Base-by-base conservation (phyloP, 2,888 invertebrate species). In the Elmis aenea region DNA sequence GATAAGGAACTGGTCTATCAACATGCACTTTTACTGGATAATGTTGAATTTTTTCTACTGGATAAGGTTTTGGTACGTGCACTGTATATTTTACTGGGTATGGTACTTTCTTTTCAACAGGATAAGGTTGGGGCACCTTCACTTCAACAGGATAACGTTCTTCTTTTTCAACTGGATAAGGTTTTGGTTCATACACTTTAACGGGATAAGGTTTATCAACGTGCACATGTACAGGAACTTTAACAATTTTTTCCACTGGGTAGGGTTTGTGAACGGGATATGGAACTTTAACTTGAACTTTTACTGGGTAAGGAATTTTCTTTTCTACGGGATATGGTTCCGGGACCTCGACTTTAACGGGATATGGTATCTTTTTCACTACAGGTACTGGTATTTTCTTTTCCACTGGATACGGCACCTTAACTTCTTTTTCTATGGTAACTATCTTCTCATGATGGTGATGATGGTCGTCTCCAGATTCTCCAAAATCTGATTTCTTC, bases 191-290 rank as follows among this genome's bases (percentile, higher is more conserved):
- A 50, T 82, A 81, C 1, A 85, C 80, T 27, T 78, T 75, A 2
- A 83, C 74, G 5, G 85, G 83, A 53, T 83, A 81, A 0, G 71
- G 73, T 31, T 71, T 66, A 14, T 75, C 74, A 2, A 75, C 70
- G 8, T 68, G 68, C 5, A 75, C 73, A 53, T 83, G 77, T 2
- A 85, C 76, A 21, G 76, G 77, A 48, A 78, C 77, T 1, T 81
- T 84, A 0, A 85, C 78, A 46, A 58, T 63, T 66, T 85, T 85
- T 71, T 84, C 84, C 48, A 85, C 84, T 55, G 83, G 82, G 58
- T 78, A 77, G 24, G 83, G 85, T 50, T 60, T 58, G 13, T 51
- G 33, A 6, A 64, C 49, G 0, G 70, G 67, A n/a, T 66, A 65
- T 5, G 60, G 65, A 1, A 69, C 67, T 44, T 70, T 67, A 4